Evolutionary conservation across 2,797 vertebrate genomes (phyloP).

Genomic region (Falco rusticolus): DNA sequence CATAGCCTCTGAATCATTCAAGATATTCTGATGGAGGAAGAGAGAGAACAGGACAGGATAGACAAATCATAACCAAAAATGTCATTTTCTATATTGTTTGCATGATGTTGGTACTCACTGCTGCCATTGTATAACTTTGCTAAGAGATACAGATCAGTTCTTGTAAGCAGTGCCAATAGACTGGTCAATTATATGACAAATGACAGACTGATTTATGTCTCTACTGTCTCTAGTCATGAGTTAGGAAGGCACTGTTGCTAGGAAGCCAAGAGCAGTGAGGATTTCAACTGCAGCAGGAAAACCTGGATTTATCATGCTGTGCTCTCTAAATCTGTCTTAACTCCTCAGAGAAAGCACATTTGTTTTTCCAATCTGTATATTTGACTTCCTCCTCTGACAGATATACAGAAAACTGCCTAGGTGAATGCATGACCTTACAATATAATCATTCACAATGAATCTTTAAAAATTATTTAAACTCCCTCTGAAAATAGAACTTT

Average conservation of each 20-base stretch:
- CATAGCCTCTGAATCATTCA: not conserved
- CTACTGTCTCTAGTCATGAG: not conserved
- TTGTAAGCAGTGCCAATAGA: not conserved
- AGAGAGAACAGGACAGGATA: not conserved
- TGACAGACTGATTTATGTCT: not conserved
- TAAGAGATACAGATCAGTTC: not conserved
- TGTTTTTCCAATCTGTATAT: not conserved
- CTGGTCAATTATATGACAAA: not conserved
- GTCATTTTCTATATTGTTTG: not conserved
- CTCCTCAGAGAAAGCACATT: not conserved
- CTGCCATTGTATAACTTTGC: not conserved
- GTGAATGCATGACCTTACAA: not conserved
- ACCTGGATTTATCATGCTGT: not conserved
- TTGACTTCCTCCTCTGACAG: not conserved
- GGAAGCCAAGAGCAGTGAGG: conserved; percentile 32
- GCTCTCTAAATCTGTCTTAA: not conserved
- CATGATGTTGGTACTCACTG: not conserved
- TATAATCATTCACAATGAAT: not conserved
- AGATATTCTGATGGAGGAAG: not conserved
- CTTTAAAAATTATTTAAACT: not conserved
- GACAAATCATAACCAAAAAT: not conserved
- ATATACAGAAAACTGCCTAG: not conserved
- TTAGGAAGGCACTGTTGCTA: conserved; percentile 46
- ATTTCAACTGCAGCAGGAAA: conserved; percentile 8
- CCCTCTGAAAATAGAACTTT: not conserved